Conservation (phyloP, 2,888 invertebrate species). For the Ophion ventricosus region DNA sequence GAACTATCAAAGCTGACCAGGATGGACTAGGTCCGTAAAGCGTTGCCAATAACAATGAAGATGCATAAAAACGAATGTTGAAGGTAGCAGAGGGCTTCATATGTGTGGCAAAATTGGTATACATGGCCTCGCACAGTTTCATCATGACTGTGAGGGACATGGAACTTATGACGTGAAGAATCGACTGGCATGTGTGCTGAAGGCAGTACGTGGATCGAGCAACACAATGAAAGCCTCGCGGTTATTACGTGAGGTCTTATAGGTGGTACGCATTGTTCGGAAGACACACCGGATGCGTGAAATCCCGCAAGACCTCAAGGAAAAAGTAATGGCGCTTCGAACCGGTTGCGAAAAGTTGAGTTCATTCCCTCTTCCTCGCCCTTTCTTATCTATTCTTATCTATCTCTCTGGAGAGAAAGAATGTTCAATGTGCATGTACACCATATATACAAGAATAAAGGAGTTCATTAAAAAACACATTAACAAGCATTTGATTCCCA, state of each 20-base stretch:
- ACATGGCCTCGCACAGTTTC: not conserved
- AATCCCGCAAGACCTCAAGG: slow-evolving; percentile 66
- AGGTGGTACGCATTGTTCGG: slow-evolving; percentile 75
- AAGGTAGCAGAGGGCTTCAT: not conserved
- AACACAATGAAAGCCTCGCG: slow-evolving; percentile 73
- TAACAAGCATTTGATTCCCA: not conserved
- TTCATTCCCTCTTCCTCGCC: slow-evolving; percentile 28
- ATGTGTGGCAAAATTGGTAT: not conserved
- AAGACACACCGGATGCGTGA: slow-evolving; percentile 73
- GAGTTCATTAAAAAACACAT: not conserved
- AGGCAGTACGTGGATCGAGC: slow-evolving; percentile 12
- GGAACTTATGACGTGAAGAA: slow-evolving; percentile 62
- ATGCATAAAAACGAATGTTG: not conserved
- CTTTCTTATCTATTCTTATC: slow-evolving; percentile 8
- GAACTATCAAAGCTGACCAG: not conserved
- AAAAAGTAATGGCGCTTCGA: slow-evolving; percentile 75
- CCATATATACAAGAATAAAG: not conserved
- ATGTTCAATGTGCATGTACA: not conserved
- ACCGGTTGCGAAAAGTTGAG: slow-evolving; percentile 70
- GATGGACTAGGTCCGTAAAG: not conserved
- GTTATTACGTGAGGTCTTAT: slow-evolving; percentile 75
- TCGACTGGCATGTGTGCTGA: slow-evolving; percentile 57
- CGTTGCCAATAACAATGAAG: not conserved
- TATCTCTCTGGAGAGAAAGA: slow-evolving; percentile 8
- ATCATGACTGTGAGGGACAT: slow-evolving; percentile 8